Percentiles rank a stretch among this genome's conserved stretches.
Evolutionary conservation across 2,113 vertebrate species (phyloP).

Genomic region (Fregata magnificens): DNA sequence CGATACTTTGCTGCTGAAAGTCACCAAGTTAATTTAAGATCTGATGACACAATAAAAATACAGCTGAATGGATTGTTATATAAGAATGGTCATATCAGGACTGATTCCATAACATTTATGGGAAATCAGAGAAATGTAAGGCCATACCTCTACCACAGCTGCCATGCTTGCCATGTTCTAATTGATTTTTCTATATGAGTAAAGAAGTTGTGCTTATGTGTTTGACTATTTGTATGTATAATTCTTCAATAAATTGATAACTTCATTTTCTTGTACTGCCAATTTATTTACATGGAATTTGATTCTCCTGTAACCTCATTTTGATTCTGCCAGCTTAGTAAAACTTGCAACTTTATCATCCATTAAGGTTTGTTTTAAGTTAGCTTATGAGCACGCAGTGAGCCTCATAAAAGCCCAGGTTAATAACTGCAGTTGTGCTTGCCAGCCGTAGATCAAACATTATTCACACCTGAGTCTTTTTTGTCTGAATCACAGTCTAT

Average conservation of each 20-base stretch:
- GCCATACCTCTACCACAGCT: neutral
- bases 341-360: neutral
- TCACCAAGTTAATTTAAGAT: conserved; percentile 28
- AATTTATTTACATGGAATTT: neutral
- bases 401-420: neutral
- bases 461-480: neutral
- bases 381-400: neutral
- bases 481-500: neutral
- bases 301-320: neutral
- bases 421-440: neutral
- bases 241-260: neutral
- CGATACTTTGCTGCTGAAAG: neutral
- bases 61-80: neutral
- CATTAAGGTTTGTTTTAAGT: neutral
- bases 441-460: neutral
- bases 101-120: neutral
- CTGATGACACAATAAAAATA: conserved; percentile 3
- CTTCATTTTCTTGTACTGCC: neutral
- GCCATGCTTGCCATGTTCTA: neutral
- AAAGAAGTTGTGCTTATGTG: neutral
- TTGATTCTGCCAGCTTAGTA: neutral
- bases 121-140: neutral
- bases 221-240: neutral
- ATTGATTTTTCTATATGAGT: neutral
- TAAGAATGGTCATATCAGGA: neutral